Evolutionary conservation across 2,888 invertebrate genomes (phyloP).

Genomic region (Drosophila aldrichi): DNA sequence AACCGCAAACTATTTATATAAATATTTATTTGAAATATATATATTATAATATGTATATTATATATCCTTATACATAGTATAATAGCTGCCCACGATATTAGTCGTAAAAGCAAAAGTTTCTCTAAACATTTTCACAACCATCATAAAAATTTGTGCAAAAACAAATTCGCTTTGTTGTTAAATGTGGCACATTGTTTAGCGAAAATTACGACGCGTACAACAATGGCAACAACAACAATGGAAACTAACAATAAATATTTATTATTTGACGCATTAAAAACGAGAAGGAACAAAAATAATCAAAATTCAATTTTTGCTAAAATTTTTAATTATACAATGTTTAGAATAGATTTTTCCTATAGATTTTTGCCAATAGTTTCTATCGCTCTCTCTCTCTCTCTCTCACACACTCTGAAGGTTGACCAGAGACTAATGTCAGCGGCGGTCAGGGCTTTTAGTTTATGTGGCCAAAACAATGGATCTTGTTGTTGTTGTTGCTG

Average conservation of each 20-base stretch:
- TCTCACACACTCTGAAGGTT: conserved; percentile 49
- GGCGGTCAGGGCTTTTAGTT: conserved; percentile 56
- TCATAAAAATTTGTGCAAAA: conserved; percentile 45
- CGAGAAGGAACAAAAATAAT: neutral
- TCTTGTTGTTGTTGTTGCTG: neutral
- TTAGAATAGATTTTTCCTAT: conserved; percentile 21
- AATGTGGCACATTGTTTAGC: conserved; percentile 53
- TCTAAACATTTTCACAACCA: conserved; percentile 44
- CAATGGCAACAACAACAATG: conserved; percentile 14
- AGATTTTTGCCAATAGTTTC: conserved; percentile 36
- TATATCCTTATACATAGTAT: conserved; percentile 8
- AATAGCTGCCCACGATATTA: conserved; percentile 37
- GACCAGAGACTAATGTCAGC: conserved; percentile 53
- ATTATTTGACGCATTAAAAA: conserved; percentile 54
- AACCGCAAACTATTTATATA: neutral
- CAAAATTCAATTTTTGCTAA: conserved; percentile 9
- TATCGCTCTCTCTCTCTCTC: no score
- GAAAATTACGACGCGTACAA: conserved; percentile 21
- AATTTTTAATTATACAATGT: conserved; percentile 36
- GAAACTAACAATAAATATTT: conserved; percentile 67
- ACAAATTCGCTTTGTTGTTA: conserved; percentile 37
- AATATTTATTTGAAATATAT: neutral
- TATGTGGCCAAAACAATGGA: conserved; percentile 34
- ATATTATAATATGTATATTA: neutral
- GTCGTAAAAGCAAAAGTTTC: conserved; percentile 38